A percentile compares a stretch with the other conserved stretches of the same genome.
These are phyloP conservation scores for Felis chaus DNA, from an alignment of 2,113 vertebrate species.

Conservation along the genomic window DNA sequence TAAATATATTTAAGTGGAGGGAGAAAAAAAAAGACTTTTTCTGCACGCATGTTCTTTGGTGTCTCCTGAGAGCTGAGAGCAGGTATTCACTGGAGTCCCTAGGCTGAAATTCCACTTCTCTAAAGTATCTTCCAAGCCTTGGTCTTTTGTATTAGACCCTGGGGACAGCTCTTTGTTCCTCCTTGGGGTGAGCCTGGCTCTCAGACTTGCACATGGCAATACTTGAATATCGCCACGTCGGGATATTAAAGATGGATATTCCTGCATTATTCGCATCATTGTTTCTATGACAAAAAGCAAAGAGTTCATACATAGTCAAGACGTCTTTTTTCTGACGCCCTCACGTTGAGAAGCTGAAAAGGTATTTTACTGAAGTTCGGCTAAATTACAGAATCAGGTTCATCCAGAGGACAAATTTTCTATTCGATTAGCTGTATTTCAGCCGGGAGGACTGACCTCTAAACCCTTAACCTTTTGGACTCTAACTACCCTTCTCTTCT, in stretches of 20 bases:
- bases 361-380: constrained; percentile 98
- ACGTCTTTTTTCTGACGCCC: constrained; percentile 92
- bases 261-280: constrained; percentile 93
- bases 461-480: constrained; percentile 99
- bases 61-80: constrained; percentile 77
- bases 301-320: constrained; percentile 91
- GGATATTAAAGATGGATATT: constrained; percentile 93
- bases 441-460: constrained; percentile 98
- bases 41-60: constrained; percentile 20
- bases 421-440: constrained; percentile 96
- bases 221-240: constrained; percentile 89
- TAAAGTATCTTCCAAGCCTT: constrained; percentile 84
- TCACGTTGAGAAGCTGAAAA: constrained; percentile 95
- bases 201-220: constrained; percentile 89
- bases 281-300: constrained; percentile 94
- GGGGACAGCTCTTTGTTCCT: constrained; percentile 88
- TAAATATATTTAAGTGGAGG: constrained; percentile 35
- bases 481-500: constrained; percentile 85
- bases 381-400: constrained; percentile 97
- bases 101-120: constrained; percentile 81
- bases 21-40: neutral
- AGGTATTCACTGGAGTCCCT: constrained; percentile 82
- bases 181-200: constrained; percentile 85
- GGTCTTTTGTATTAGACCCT: constrained; percentile 85
- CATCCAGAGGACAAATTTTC: constrained; percentile 98